Evolutionary conservation across 2,797 vertebrate species (phyloP).

Genomic region (Falco naumanni): DNA sequence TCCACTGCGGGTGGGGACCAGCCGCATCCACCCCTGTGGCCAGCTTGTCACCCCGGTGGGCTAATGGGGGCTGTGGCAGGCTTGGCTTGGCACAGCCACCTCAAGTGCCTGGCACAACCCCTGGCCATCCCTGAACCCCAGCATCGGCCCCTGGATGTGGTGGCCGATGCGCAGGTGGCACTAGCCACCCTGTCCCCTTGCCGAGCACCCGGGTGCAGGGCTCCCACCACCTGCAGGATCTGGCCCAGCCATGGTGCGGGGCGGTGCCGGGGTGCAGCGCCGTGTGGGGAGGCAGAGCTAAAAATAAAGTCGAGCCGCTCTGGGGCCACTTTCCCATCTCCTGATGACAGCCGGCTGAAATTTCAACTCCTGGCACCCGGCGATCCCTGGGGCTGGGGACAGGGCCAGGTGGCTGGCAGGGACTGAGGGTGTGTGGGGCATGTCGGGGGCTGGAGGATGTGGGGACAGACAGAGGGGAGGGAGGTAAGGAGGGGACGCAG

Average conservation of each 20-base stretch:
- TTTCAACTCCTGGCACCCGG: conserved; percentile 44
- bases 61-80: neutral
- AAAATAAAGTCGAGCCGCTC: conserved; percentile 34
- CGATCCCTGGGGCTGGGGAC: neutral
- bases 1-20: neutral
- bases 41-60: accelerated
- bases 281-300: neutral
- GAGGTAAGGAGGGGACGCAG: neutral
- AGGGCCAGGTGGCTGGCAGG: neutral
- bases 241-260: accelerated
- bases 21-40: neutral
- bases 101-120: neutral
- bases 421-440: neutral
- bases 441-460: neutral
- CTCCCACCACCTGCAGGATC: neutral
- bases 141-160: neutral
- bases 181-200: neutral
- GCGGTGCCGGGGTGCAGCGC: neutral
- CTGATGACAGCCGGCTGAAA: conserved; percentile 56
- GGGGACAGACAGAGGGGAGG: neutral
- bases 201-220: neutral
- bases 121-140: neutral
- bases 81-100: neutral
- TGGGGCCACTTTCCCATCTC: neutral
- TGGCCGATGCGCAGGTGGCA: neutral